Percentiles rank a stretch among this genome's conserved stretches.
phyloP scores from a whole-genome alignment of 2,888 invertebrate genomes.

The Morinoia aosen region DNA sequence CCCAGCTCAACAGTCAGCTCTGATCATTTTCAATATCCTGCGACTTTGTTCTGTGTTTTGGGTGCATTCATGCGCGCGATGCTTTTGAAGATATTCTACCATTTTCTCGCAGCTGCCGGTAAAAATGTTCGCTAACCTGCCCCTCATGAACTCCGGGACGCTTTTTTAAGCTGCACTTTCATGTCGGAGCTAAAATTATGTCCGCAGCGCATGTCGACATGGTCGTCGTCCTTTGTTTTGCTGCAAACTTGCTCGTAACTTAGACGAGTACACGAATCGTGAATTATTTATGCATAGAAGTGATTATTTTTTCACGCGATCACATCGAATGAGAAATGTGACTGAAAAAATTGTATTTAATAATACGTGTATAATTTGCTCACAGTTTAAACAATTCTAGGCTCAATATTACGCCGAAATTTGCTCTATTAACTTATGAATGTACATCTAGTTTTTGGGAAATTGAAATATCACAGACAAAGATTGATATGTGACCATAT shows the following conservation, averaged over 20 bases:
- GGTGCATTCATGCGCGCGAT: background rate
- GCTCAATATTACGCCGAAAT: no score
- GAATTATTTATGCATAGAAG: no score
- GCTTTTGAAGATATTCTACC: background rate
- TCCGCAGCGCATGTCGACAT: background rate
- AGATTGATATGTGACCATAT: no score
- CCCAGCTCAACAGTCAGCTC: background rate
- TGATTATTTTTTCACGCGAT: no score
- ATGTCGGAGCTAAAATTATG: background rate
- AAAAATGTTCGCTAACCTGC: background rate
- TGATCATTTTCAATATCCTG: background rate
- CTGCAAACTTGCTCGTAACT: background rate
- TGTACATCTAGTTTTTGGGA: no score
- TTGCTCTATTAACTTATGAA: no score
- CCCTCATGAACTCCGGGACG: background rate
- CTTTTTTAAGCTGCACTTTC: background rate
- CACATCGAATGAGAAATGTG: no score
- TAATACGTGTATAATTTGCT: no score
- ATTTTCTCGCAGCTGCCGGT: background rate
- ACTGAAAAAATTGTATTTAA: no score
- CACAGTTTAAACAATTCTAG: no score
- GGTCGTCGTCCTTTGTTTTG: background rate
- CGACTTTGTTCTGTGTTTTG: background rate
- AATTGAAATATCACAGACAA: no score
- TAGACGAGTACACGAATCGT: no score